Percentiles rank a stretch among this genome's conserved stretches.
Evolutionary conservation across 23 tunicate genomes (phyloP).

Genomic region (Aplidium turbinatum): DNA sequence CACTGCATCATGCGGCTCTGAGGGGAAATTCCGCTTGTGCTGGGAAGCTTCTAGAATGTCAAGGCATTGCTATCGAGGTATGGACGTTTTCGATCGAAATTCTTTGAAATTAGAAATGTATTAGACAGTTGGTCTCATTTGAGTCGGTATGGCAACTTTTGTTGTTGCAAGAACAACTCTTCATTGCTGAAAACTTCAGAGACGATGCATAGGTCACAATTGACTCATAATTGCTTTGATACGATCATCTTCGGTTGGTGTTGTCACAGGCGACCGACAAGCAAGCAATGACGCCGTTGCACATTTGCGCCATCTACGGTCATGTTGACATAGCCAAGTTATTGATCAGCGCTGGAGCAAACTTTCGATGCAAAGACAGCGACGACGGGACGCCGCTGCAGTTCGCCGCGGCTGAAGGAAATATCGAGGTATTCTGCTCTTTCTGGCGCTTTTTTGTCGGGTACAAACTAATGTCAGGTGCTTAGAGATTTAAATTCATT

Average conservation of each 20-base stretch:
- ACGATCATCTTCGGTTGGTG: no score
- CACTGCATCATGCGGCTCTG: slow-evolving; percentile 74
- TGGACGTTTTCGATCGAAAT: no score
- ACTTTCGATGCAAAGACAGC: slow-evolving; percentile 57
- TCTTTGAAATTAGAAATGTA: no score
- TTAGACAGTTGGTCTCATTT: no score
- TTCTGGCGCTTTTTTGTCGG: no score
- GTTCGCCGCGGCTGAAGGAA: slow-evolving; percentile 86
- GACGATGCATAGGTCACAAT: no score
- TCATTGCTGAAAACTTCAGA: no score
- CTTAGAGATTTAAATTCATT: no score
- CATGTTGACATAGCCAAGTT: slow-evolving; percentile 45
- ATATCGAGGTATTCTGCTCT: slow-evolving; percentile 57
- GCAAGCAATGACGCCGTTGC: slow-evolving; percentile 83
- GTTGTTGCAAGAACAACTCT: no score
- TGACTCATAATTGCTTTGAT: no score
- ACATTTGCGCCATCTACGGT: slow-evolving; percentile 69
- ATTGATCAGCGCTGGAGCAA: slow-evolving; percentile 51
- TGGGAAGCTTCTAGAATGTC: slow-evolving; percentile 36
- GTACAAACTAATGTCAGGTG: no score
- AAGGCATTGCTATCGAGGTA: slow-evolving; percentile 65
- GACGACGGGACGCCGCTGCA: slow-evolving; percentile 84
- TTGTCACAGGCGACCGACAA: slow-evolving; percentile 56
- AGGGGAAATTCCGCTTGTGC: slow-evolving; percentile 57
- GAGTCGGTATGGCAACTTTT: no score